Evolutionary conservation across 2,797 vertebrate genomes (phyloP).

Genomic region (Semaprochilodus insignis): DNA sequence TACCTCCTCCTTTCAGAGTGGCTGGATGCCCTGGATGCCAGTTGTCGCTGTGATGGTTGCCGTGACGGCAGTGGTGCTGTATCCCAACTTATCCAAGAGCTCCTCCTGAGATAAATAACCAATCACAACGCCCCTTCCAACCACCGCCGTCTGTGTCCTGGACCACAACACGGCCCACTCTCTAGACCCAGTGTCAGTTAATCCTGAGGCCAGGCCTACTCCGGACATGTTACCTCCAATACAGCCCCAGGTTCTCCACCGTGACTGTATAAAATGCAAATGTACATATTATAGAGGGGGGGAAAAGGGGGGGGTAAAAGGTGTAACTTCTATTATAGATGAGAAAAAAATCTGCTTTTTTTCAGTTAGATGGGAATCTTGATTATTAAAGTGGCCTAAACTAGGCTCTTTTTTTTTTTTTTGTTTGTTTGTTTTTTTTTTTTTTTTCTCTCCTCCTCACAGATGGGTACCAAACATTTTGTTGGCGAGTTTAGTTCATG

Average conservation of each 20-base stretch:
- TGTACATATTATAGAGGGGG: conserved; percentile 93
- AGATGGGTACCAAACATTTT: conserved; percentile 57
- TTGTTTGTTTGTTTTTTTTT: conserved; percentile 41
- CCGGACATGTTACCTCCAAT: conserved; percentile 85
- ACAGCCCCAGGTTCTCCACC: conserved; percentile 84
- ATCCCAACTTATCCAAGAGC: conserved; percentile 94
- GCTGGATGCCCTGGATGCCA: conserved; percentile 96
- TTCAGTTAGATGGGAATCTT: conserved; percentile 83
- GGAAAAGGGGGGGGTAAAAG: conserved; percentile 91
- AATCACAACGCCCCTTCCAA: conserved; percentile 80
- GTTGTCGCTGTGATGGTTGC: conserved; percentile 95
- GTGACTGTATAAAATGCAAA: conserved; percentile 96
- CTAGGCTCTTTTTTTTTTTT: conserved; percentile 81
- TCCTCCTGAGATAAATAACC: conserved; percentile 86
- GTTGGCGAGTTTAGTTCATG: conserved; percentile 67
- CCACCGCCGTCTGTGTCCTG: conserved; percentile 17
- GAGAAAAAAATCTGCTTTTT: conserved; percentile 81
- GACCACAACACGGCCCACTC: conserved; percentile 18
- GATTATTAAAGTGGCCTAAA: conserved; percentile 81
- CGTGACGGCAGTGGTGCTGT: conserved; percentile 94
- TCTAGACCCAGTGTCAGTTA: conserved; percentile 24
- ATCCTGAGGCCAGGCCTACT: conserved; percentile 75
- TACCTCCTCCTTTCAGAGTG: conserved; percentile 85
- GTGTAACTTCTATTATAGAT: conserved; percentile 89
- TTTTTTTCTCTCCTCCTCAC: conserved; percentile 61